A percentile compares a stretch with the other conserved stretches of the same genome.
Evolutionary conservation across 1,140 invertebrate genomes (phyloP).

Genomic region (Helicoverpa armigera): DNA sequence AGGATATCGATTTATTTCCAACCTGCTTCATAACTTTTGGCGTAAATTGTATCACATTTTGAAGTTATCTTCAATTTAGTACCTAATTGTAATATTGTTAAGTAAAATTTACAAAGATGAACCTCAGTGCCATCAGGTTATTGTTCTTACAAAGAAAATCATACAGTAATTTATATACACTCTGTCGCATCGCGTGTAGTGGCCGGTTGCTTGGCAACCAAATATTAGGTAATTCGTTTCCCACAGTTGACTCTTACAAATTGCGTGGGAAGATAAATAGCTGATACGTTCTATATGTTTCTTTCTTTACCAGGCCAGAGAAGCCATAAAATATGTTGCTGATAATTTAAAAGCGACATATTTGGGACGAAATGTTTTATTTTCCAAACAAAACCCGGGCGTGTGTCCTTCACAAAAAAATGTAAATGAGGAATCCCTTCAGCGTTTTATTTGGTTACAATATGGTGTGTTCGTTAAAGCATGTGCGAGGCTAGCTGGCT

Average conservation of each 20-base stretch:
- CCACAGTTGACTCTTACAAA: constrained; percentile 47
- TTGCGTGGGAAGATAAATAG: constrained; percentile 42
- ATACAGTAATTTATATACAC: background rate
- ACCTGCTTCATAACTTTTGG: background rate
- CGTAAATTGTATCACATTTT: background rate
- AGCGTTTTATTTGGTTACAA: constrained; percentile 25
- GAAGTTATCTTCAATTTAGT: background rate
- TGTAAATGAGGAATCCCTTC: constrained; percentile 29
- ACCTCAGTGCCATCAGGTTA: background rate
- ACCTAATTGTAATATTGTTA: background rate
- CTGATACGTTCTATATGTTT: constrained; percentile 30
- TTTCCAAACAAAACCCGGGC: constrained; percentile 17
- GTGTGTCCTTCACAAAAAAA: constrained; percentile 23
- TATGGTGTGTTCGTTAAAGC: constrained; percentile 34
- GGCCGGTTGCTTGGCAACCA: background rate
- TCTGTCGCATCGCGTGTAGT: constrained; percentile 30
- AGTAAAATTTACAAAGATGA: no score
- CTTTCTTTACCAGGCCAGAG: constrained; percentile 6
- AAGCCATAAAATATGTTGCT: constrained; percentile 26
- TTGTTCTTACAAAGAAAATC: background rate
- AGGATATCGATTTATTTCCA: constrained; percentile 13
- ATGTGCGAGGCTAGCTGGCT: constrained; percentile 35
- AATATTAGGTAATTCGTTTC: constrained; percentile 38
- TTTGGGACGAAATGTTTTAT: constrained; percentile 35
- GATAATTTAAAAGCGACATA: constrained; percentile 40